A percentile compares a stretch with the other conserved stretches of the same genome.
These are phyloP conservation scores for Dendrocopos noguchii DNA, from an alignment of 2,113 vertebrate species.

Conservation along the genomic window DNA sequence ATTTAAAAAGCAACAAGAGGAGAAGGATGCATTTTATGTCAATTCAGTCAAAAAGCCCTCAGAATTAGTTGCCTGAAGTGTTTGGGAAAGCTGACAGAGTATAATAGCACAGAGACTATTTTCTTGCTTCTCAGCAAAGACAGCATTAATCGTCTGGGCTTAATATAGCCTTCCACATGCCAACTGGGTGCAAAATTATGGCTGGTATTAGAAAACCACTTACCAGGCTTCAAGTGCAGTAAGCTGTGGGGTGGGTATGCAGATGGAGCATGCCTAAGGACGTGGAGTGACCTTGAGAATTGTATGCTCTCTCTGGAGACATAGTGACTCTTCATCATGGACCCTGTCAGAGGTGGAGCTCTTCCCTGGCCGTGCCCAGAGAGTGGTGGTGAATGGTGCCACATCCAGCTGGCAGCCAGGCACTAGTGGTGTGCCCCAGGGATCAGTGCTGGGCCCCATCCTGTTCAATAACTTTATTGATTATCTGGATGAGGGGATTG, in stretches of 20 bases:
- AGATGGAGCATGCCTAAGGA: conserved; percentile 43
- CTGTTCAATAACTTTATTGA: too few relatives aligned
- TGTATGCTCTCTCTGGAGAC: background rate
- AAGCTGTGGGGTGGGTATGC: conserved; percentile 50
- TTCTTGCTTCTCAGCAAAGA: conserved; percentile 66
- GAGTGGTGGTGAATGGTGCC: too few relatives aligned
- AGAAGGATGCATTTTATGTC: conserved; percentile 66
- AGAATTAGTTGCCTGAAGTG: conserved; percentile 67
- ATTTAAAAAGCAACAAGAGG: conserved; percentile 39
- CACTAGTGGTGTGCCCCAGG: too few relatives aligned
- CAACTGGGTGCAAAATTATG: conserved; percentile 68
- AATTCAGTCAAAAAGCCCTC: conserved; percentile 61
- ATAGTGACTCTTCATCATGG: background rate
- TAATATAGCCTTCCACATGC: conserved; percentile 69
- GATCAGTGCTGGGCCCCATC: too few relatives aligned
- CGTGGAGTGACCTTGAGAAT: conserved; percentile 45
- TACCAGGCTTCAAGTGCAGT: conserved; percentile 53
- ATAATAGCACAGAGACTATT: conserved; percentile 56
- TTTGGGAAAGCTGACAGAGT: conserved; percentile 62
- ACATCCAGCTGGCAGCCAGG: too few relatives aligned
- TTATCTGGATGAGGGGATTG: too few relatives aligned
- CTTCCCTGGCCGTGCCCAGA: background rate
- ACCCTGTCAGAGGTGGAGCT: background rate
- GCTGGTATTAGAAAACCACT: conserved; percentile 66
- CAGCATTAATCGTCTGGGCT: conserved; percentile 61